A percentile compares a stretch with the other conserved stretches of the same genome.
Conservation (phyloP, 2,888 invertebrate genomes). For the Elaeidobius kamerunicus region DNA sequence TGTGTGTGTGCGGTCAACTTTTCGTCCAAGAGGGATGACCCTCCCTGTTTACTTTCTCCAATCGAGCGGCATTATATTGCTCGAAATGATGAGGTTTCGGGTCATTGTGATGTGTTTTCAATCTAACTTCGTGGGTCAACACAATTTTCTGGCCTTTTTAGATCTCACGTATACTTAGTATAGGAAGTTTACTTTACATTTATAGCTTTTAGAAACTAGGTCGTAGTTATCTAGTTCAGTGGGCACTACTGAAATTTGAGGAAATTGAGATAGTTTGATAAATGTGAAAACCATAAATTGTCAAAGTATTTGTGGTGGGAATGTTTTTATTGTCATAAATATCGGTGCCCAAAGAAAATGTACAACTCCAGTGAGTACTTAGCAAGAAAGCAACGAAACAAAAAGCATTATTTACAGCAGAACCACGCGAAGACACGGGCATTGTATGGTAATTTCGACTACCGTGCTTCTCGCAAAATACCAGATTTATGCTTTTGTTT, state of each 20-base stretch:
- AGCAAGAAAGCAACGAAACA: slow-evolving; percentile 9
- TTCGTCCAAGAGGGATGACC: slow-evolving; percentile 11
- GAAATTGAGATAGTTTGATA: no score
- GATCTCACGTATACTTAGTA: no score
- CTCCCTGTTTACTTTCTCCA: slow-evolving; percentile 30
- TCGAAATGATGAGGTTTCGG: slow-evolving; percentile 25
- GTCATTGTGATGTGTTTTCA: slow-evolving; percentile 25
- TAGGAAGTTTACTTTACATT: no score
- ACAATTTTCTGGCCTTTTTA: no score
- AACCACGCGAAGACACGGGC: slow-evolving; percentile 19
- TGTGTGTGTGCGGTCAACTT: slow-evolving; percentile 28
- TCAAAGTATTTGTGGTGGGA: no score
- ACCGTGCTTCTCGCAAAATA: slow-evolving; percentile 17
- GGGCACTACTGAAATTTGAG: no score
- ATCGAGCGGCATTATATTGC: slow-evolving; percentile 27
- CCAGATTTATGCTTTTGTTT: slow-evolving; percentile 22
- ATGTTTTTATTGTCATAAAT: no score
- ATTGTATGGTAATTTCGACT: slow-evolving; percentile 30
- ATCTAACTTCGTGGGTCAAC: slow-evolving; percentile 23
- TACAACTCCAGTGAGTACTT: slow-evolving; percentile 10
- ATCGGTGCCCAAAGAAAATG: no score
- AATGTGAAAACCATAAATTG: no score
- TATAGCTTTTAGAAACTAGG: no score
- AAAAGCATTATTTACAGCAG: slow-evolving; percentile 19
- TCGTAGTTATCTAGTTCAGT: no score